Conservation (phyloP, 2,888 invertebrate species). For the Perizoma flavofasciatum region DNA sequence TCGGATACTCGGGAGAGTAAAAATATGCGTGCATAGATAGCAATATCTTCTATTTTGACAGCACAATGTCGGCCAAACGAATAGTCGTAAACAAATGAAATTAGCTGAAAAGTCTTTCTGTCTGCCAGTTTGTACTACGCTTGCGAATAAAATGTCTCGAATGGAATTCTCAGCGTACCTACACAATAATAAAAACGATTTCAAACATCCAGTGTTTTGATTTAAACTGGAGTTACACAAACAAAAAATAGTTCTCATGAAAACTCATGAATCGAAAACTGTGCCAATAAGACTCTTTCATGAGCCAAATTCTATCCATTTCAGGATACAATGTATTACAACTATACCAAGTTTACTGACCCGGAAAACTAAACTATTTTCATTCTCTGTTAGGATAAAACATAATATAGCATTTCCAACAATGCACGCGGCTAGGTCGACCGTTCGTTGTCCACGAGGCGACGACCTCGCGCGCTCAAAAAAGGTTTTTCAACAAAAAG, state of each 20-base stretch:
- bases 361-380: slow-evolving; percentile 32
- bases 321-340: too few species aligned
- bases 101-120: slow-evolving; percentile 7
- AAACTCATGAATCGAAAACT: slow-evolving; percentile 8
- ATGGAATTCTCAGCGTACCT: too few species aligned
- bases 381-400: slow-evolving; percentile 20
- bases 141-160: too few species aligned
- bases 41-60: too few species aligned
- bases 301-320: slow-evolving; percentile 14
- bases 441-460: slow-evolving; percentile 21
- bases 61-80: slow-evolving; percentile 11
- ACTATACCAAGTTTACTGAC: slow-evolving; percentile 33
- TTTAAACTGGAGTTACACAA: too few species aligned
- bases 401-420: slow-evolving; percentile 24
- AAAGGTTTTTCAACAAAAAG: slow-evolving; percentile 37
- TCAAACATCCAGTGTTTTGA: too few species aligned
- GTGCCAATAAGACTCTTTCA: slow-evolving; percentile 16
- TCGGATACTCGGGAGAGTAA: too few species aligned
- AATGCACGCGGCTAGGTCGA: slow-evolving; percentile 24
- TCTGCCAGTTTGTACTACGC: too few species aligned
- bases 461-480: slow-evolving; percentile 35
- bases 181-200: too few species aligned
- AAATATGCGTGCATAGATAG: too few species aligned
- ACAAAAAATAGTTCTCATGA: neutral
- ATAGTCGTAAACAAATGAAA: slow-evolving; percentile 2